Evolutionary conservation across 2,797 vertebrate genomes (phyloP).

Genomic region (Cynopterus sphinx): DNA sequence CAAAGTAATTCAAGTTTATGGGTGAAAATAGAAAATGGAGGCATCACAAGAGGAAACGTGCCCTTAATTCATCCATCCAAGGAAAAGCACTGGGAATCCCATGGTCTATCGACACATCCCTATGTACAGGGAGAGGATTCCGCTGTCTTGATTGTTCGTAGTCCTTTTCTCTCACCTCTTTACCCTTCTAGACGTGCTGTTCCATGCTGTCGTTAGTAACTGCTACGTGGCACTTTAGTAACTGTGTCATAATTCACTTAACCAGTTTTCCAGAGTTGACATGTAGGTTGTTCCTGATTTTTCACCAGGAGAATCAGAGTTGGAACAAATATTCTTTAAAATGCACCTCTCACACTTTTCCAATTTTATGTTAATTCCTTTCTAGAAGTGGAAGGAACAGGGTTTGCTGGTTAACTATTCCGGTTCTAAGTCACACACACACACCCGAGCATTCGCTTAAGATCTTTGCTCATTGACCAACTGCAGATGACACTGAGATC

Average conservation of each 20-base stretch:
- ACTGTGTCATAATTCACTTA: background rate
- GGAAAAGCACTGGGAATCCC: background rate
- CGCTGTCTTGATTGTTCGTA: background rate
- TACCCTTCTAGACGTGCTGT: background rate
- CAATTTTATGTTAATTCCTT: background rate
- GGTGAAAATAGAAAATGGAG: background rate
- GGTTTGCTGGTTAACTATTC: background rate
- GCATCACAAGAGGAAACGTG: background rate
- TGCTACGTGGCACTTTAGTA: background rate
- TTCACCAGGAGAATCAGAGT: background rate
- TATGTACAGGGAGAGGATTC: background rate
- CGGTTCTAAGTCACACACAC: background rate
- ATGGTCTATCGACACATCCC: background rate
- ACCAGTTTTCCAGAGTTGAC: background rate
- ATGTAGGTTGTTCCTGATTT: background rate
- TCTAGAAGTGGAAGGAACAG: background rate
- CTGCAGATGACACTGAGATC: background rate
- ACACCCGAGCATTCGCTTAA: background rate
- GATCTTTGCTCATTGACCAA: background rate
- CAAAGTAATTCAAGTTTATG: background rate
- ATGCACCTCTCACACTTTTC: background rate
- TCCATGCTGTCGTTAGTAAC: background rate
- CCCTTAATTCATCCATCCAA: background rate
- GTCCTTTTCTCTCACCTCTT: background rate
- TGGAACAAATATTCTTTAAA: background rate